Percentiles rank a stretch among this genome's conserved stretches.
Conservation (phyloP, 2,888 invertebrate genomes). For the Campoplex nolae region DNA sequence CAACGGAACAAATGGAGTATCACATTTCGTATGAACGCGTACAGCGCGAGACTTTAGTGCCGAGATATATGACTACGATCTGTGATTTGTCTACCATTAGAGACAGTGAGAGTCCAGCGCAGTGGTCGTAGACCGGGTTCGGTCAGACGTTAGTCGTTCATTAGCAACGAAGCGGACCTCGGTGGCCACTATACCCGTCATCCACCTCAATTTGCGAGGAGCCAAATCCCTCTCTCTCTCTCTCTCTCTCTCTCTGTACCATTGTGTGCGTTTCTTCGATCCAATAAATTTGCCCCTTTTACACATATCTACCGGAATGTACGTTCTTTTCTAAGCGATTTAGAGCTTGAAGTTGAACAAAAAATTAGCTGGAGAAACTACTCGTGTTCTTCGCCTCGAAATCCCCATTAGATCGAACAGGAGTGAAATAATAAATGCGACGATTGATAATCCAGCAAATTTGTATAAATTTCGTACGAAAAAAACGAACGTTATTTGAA, state of each 20-base stretch:
- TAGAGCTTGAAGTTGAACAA: neutral
- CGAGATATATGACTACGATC: neutral
- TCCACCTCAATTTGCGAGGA: slow-evolving; percentile 58
- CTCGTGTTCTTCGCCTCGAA: neutral
- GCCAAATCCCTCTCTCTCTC: neutral
- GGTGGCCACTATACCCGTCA: slow-evolving; percentile 47
- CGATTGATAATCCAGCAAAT: neutral
- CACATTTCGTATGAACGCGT: slow-evolving; percentile 7
- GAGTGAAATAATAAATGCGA: neutral
- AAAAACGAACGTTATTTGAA: neutral
- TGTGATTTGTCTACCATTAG: slow-evolving; percentile 56
- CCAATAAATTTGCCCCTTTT: slow-evolving; percentile 52
- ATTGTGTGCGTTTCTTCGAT: slow-evolving; percentile 49
- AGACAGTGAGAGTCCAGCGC: slow-evolving; percentile 44
- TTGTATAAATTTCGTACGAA: neutral
- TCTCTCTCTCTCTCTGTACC: neutral
- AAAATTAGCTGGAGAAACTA: neutral
- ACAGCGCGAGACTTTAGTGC: slow-evolving; percentile 1
- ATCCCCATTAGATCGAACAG: neutral
- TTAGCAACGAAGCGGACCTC: slow-evolving; percentile 54
- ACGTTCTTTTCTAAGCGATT: neutral
- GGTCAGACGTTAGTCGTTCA: slow-evolving; percentile 63
- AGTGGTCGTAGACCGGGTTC: slow-evolving; percentile 55
- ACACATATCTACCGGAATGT: neutral
- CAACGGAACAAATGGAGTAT: slow-evolving; percentile 20